Conservation (phyloP, 2,888 invertebrate genomes). For the Drosophila mercatorum region DNA sequence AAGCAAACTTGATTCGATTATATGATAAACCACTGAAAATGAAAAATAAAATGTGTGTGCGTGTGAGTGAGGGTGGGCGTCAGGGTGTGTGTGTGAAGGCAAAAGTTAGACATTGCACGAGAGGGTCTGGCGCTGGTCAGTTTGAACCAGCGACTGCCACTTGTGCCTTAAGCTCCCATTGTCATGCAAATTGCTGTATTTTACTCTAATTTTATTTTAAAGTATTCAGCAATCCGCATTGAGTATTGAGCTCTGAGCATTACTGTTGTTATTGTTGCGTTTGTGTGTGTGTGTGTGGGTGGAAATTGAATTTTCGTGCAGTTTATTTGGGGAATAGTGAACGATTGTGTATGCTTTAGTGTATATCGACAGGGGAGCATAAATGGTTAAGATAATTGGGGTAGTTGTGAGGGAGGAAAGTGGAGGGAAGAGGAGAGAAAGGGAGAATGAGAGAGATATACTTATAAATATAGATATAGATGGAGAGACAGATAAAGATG, state of each 20-base stretch:
- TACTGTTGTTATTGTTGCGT: slow-evolving; percentile 9
- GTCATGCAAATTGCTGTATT: slow-evolving; percentile 74
- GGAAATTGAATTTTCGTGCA: slow-evolving; percentile 12
- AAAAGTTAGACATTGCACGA: slow-evolving; percentile 50
- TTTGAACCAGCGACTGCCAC: slow-evolving; percentile 26
- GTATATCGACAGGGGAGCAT: slow-evolving; percentile 46
- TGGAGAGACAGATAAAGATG: too few species aligned
- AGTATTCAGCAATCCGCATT: slow-evolving; percentile 26
- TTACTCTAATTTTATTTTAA: slow-evolving; percentile 69
- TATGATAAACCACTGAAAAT: slow-evolving; percentile 35
- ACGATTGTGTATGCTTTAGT: slow-evolving; percentile 46
- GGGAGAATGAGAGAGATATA: not conserved
- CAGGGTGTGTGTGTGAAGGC: slow-evolving; percentile 10
- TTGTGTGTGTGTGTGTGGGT: slow-evolving; percentile 12
- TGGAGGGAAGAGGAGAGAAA: not conserved
- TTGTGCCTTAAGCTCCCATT: slow-evolving; percentile 35
- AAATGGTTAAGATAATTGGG: slow-evolving; percentile 57
- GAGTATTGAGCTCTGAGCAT: not conserved
- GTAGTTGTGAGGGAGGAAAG: slow-evolving; percentile 18
- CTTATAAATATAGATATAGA: not conserved
- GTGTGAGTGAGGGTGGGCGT: not conserved
- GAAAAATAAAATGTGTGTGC: slow-evolving; percentile 1
- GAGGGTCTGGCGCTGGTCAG: slow-evolving; percentile 27
- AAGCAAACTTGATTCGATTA: slow-evolving; percentile 47
- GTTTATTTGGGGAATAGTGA: slow-evolving; percentile 13